Conservation (phyloP, 2,113 vertebrate genomes). For the Todiramphus chloris region DNA sequence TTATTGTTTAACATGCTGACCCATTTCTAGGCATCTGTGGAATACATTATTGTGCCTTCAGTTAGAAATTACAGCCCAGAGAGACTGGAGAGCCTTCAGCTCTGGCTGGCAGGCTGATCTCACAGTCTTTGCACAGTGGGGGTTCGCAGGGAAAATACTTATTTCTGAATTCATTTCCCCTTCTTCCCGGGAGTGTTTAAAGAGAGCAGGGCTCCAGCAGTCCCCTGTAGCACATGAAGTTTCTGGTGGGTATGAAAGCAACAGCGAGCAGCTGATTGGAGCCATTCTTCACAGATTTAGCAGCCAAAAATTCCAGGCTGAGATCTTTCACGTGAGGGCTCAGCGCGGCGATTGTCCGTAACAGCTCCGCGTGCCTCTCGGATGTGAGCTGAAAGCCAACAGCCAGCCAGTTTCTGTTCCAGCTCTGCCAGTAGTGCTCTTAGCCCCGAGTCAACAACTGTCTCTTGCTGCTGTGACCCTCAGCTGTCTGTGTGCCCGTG, state of each 20-base stretch:
- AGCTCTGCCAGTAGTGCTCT: background rate
- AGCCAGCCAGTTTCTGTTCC: background rate
- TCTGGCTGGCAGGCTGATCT: constrained; percentile 3
- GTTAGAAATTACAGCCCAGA: constrained; percentile 12
- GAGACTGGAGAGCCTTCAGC: background rate
- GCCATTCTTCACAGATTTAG: background rate
- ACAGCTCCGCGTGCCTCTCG: background rate
- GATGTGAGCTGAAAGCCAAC: background rate
- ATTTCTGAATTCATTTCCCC: background rate
- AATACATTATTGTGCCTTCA: background rate
- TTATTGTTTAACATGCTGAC: background rate
- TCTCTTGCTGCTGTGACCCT: background rate
- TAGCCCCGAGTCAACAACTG: fast-evolving
- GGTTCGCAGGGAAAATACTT: background rate
- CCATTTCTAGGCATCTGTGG: constrained; percentile 26
- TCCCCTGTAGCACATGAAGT: background rate
- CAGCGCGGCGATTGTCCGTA: background rate
- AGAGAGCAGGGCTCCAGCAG: background rate
- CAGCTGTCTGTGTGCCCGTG: fast-evolving
- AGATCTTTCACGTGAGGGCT: background rate
- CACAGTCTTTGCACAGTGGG: background rate
- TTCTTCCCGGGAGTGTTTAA: background rate
- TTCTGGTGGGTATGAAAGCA: background rate
- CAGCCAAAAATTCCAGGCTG: background rate
- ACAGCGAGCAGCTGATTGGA: background rate